These are phyloP conservation scores for Acholoe squamosa DNA, from an alignment of 2,888 invertebrate species.

Conservation along the genomic window DNA sequence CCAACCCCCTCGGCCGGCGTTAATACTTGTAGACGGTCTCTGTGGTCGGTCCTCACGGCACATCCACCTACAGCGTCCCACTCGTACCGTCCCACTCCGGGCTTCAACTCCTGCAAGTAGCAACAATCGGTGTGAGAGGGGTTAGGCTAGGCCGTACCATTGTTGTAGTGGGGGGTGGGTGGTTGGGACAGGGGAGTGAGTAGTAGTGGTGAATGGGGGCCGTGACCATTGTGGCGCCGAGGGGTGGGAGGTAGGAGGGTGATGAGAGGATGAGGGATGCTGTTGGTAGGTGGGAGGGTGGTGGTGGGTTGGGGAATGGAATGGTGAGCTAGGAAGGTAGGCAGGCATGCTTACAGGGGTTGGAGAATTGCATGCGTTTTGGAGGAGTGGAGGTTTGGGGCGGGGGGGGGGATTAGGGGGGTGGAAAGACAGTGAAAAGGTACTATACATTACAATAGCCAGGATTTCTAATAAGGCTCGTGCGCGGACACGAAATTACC, in stretches of 20 bases:
- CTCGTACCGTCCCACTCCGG: background rate
- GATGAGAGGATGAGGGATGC: background rate
- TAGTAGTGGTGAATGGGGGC: background rate
- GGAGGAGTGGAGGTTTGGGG: background rate
- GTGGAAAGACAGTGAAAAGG: background rate
- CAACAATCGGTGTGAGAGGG: slow-evolving; percentile 9
- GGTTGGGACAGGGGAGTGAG: background rate
- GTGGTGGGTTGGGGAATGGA: background rate
- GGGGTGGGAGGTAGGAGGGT: slow-evolving; percentile 12
- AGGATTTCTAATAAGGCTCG: background rate
- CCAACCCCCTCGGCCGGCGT: background rate
- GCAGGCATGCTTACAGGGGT: background rate
- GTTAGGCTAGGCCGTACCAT: background rate
- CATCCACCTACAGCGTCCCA: background rate
- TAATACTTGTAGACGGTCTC: background rate
- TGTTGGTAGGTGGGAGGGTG: background rate
- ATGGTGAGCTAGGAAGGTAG: background rate
- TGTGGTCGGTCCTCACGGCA: background rate
- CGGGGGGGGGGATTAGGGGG: background rate
- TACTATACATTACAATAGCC: background rate
- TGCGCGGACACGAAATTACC: background rate
- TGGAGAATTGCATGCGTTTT: too few relatives aligned
- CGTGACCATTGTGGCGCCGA: slow-evolving; percentile 1
- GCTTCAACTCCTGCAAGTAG: background rate
- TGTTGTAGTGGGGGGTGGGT: background rate